Evolutionary conservation across 2,797 vertebrate genomes (phyloP).

Genomic region (Dallia pectoralis): DNA sequence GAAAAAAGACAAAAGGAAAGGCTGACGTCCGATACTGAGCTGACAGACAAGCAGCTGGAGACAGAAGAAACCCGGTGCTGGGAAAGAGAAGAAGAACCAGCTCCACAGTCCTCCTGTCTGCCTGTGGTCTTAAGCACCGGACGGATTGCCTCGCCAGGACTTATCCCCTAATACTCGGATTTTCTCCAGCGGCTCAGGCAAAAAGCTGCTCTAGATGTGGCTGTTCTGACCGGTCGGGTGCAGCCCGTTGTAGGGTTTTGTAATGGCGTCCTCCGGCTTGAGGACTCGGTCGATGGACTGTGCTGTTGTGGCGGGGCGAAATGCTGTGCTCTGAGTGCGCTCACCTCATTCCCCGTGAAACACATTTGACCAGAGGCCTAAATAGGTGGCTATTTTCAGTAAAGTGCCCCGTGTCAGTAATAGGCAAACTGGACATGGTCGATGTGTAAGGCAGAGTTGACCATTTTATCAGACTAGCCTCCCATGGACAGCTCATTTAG

Average conservation of each 20-base stretch:
- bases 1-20: neutral
- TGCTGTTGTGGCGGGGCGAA: neutral
- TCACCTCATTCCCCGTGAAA: neutral
- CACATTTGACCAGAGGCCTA: slow-evolving; percentile 1
- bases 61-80: neutral
- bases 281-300: neutral
- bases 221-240: neutral
- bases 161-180: slow-evolving; percentile 28
- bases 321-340: neutral
- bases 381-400: neutral
- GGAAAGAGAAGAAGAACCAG: neutral
- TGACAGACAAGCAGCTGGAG: neutral
- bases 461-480: slow-evolving; percentile 7
- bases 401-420: neutral
- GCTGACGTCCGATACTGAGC: neutral
- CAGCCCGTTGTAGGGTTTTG: neutral
- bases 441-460: slow-evolving; percentile 2
- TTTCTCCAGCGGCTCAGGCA: slow-evolving; percentile 25
- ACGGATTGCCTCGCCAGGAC: neutral
- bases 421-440: neutral
- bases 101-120: slow-evolving; percentile 1
- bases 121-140: neutral
- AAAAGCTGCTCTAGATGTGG: slow-evolving; percentile 1
- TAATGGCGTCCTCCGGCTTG: neutral
- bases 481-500: slow-evolving; percentile 21